A percentile compares a stretch with the other conserved stretches of the same genome.
Evolutionary conservation across 2,797 vertebrate genomes (phyloP).

Genomic region (Enteromius radiatus): DNA sequence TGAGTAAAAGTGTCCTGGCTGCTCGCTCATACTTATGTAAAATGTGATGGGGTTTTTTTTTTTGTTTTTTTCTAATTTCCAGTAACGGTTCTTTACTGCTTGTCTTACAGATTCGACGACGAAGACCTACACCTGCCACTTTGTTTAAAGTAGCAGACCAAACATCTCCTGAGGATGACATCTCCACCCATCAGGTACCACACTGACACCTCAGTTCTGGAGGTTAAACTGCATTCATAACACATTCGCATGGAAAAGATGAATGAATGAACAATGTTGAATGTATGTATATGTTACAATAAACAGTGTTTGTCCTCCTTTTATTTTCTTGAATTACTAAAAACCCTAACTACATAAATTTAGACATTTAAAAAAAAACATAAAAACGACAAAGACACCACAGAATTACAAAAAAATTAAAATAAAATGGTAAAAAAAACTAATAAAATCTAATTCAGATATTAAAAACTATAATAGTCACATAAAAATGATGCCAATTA

Average conservation of each 20-base stretch:
- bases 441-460: not conserved
- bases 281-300: not conserved
- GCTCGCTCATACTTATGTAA: not conserved
- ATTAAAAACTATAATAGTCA: not conserved
- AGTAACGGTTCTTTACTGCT: conserved; percentile 12
- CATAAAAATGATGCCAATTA: not conserved
- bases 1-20: not conserved
- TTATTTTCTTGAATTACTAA: not conserved
- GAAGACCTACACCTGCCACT: conserved; percentile 95
- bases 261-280: not conserved
- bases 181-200: conserved; percentile 86
- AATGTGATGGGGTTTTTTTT: not conserved
- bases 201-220: conserved; percentile 19
- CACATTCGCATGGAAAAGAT: not conserved
- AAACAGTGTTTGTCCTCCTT: not conserved
- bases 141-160: conserved; percentile 94
- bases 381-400: not conserved
- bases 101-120: conserved; percentile 85
- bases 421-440: not conserved
- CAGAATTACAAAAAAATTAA: not conserved
- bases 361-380: not conserved
- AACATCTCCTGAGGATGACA: conserved; percentile 90
- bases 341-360: not conserved
- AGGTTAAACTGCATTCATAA: conserved; percentile 9
- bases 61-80: not conserved